Evolutionary conservation across 37 sponge, comb jelly and placozoan genomes (phyloP).

Genomic region (Agelas oroides): DNA sequence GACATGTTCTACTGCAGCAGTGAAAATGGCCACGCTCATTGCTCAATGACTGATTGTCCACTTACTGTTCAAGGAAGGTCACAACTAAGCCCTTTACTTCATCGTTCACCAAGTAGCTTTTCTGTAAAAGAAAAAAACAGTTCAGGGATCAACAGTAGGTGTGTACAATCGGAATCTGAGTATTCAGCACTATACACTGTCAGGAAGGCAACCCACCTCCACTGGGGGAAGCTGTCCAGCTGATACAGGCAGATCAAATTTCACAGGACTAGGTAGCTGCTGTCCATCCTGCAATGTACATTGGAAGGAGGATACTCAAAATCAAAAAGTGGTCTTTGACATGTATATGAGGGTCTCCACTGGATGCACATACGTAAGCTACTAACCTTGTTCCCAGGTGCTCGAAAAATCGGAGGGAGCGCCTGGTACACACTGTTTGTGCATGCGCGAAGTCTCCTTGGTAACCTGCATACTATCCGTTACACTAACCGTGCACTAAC

Average conservation of each 20-base stretch:
- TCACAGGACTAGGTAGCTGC: constrained; percentile 67
- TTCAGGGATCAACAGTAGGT: background rate
- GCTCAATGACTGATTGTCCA: background rate
- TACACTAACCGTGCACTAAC: too few relatives aligned
- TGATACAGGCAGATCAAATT: constrained; percentile 68
- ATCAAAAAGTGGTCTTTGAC: background rate
- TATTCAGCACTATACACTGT: too few relatives aligned
- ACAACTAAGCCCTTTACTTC: constrained; percentile 50
- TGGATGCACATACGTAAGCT: too few relatives aligned
- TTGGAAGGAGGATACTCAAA: background rate
- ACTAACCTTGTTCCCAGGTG: too few relatives aligned
- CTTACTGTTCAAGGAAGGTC: constrained; percentile 74
- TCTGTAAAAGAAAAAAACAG: constrained; percentile 24
- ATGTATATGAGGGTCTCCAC: too few relatives aligned
- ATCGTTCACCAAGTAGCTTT: constrained; percentile 52
- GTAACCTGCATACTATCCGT: too few relatives aligned
- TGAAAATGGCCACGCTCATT: too few relatives aligned
- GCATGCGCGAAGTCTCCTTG: too few relatives aligned
- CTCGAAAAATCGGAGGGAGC: too few relatives aligned
- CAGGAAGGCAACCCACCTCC: background rate
- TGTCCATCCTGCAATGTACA: constrained; percentile 69
- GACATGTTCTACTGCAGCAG: too few relatives aligned
- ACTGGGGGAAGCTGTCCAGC: constrained; percentile 32
- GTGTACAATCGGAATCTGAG: background rate
- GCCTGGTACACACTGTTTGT: too few relatives aligned